Evolutionary conservation across 2,888 invertebrate genomes (phyloP).

Genomic region (Oscheius myriophilus): DNA sequence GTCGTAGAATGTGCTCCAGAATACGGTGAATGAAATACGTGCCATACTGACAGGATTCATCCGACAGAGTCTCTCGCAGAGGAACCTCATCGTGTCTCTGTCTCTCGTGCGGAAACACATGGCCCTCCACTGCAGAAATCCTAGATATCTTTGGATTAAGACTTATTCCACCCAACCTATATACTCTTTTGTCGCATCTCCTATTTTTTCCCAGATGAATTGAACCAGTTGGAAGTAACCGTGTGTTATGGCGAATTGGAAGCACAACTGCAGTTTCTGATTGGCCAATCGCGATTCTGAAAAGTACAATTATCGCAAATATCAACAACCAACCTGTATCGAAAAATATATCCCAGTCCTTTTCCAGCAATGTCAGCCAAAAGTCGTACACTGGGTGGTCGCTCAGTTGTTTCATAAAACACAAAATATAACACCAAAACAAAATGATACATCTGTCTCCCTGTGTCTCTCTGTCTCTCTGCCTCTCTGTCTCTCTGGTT

Average conservation of each 20-base stretch:
- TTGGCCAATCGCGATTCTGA: conserved; percentile 44
- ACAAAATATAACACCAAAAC: neutral
- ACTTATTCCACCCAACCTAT: conserved; percentile 37
- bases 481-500: neutral
- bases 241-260: conserved; percentile 53
- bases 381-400: conserved; percentile 61
- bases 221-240: conserved; percentile 49
- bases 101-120: conserved; percentile 48
- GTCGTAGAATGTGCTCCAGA: conserved; percentile 52
- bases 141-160: conserved; percentile 6
- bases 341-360: conserved; percentile 35
- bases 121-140: conserved; percentile 52
- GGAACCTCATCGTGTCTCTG: conserved; percentile 46
- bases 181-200: conserved; percentile 43
- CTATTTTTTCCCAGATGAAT: conserved; percentile 50
- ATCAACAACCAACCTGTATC: conserved; percentile 30
- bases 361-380: conserved; percentile 52
- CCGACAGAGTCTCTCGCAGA: conserved; percentile 46
- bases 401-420: conserved; percentile 46
- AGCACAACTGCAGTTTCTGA: conserved; percentile 49
- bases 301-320: neutral
- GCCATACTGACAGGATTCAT: conserved; percentile 46
- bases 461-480: neutral
- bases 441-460: neutral
- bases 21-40: conserved; percentile 50